phyloP scores from a whole-genome alignment of 1,140 invertebrate species.

The Aphidius ervi region DNA sequence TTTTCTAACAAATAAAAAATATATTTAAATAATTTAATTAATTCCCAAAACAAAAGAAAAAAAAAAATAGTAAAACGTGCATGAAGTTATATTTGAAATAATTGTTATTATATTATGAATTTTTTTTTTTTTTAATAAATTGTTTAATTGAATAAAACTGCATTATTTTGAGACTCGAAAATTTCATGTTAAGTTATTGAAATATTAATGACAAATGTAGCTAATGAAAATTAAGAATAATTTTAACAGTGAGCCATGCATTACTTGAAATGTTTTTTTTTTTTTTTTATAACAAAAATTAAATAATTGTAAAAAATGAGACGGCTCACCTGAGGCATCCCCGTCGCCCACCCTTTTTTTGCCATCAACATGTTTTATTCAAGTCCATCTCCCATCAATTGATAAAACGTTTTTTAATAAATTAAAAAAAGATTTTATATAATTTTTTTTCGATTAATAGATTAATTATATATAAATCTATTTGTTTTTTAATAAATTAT shows the following conservation, averaged over 20 bases:
- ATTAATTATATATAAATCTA: no score
- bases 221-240: constrained; percentile 13
- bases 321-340: constrained; percentile 48
- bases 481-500: no score
- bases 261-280: constrained; percentile 15
- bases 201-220: constrained; percentile 5
- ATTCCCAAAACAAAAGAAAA: background rate
- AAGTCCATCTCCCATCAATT: constrained; percentile 49
- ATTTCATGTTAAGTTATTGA: background rate
- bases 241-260: constrained; percentile 25
- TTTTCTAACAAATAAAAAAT: constrained; percentile 49
- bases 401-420: constrained; percentile 15
- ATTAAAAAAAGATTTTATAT: no score
- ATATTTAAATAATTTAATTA: constrained; percentile 21
- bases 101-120: background rate
- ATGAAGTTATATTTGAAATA: no score
- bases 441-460: no score
- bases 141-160: background rate
- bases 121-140: background rate
- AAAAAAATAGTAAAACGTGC: no score
- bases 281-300: constrained; percentile 3
- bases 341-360: constrained; percentile 42
- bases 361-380: constrained; percentile 44
- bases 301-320: constrained; percentile 24
- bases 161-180: background rate